Evolutionary conservation across 2,113 vertebrate genomes (phyloP).

Genomic region (Pseudorasbora parva): DNA sequence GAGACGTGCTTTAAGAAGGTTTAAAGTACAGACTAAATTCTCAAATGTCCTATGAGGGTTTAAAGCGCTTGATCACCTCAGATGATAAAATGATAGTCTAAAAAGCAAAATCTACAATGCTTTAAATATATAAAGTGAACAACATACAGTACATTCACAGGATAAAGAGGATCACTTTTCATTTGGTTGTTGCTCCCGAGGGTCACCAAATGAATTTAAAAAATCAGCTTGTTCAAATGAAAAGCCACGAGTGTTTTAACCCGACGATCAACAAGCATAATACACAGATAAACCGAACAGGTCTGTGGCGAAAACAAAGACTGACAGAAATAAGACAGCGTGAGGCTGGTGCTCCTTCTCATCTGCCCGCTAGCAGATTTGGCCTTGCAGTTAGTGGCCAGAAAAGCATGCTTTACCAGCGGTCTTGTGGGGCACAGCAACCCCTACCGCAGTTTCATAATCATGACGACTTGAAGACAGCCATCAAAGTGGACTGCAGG

Average conservation of each 20-base stretch:
- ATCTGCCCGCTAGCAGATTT: slow-evolving; percentile 5
- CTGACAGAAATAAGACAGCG: slow-evolving; percentile 12
- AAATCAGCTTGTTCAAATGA: slow-evolving; percentile 5
- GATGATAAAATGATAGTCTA: neutral
- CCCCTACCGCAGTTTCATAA: neutral
- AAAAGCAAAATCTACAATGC: slow-evolving; percentile 19
- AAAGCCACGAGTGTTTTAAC: slow-evolving; percentile 21
- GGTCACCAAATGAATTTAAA: neutral
- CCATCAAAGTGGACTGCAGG: neutral
- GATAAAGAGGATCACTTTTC: neutral
- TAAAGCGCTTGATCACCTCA: slow-evolving; percentile 7
- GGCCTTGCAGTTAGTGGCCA: slow-evolving; percentile 30
- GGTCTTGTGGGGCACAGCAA: neutral
- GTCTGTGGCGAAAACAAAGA: slow-evolving; percentile 20
- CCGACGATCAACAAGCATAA: neutral
- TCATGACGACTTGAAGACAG: neutral
- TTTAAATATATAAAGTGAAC: slow-evolving; percentile 10
- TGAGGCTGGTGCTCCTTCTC: slow-evolving; percentile 42
- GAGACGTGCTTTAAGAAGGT: slow-evolving; percentile 37
- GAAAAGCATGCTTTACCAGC: slow-evolving; percentile 34
- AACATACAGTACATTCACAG: neutral
- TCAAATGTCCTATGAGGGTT: slow-evolving; percentile 2
- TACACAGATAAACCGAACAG: slow-evolving; percentile 18
- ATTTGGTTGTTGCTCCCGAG: neutral
- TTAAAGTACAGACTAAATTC: slow-evolving; percentile 34